Percentiles rank a stretch among this genome's conserved stretches.
These are phyloP conservation scores for Leptobrachium ailaonicum DNA, from an alignment of 2,113 vertebrate genomes.

Conservation along the genomic window DNA sequence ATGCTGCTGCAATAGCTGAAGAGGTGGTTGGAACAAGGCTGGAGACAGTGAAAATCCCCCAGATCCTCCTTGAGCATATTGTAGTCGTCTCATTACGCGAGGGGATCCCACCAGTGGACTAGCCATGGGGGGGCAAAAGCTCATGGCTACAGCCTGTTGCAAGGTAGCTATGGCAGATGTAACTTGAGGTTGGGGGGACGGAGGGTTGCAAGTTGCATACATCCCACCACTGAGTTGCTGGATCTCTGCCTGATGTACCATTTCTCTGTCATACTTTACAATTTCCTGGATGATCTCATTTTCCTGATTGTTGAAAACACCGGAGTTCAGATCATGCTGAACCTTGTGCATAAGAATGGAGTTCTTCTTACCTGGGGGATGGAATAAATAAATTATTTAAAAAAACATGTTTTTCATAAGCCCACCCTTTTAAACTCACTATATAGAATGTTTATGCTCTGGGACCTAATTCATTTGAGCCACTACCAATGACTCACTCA, in stretches of 20 bases:
- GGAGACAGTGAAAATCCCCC: conserved; percentile 77
- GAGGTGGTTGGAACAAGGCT: conserved; percentile 69
- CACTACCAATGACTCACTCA: too few relatives aligned
- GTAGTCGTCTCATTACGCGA: conserved; percentile 81
- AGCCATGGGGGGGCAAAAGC: conserved; percentile 88
- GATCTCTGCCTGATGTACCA: conserved; percentile 89
- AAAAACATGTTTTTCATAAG: too few relatives aligned
- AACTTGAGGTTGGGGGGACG: conserved; percentile 69
- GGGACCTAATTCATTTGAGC: too few relatives aligned
- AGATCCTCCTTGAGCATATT: conserved; percentile 78
- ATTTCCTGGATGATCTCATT: conserved; percentile 98
- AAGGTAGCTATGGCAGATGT: conserved; percentile 89
- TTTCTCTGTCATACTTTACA: conserved; percentile 96
- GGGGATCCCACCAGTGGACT: conserved; percentile 83
- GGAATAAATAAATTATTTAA: too few relatives aligned
- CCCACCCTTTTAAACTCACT: too few relatives aligned
- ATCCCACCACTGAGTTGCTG: conserved; percentile 63
- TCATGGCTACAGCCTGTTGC: conserved; percentile 96
- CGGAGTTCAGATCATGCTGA: conserved; percentile 92
- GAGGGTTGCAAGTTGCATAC: conserved; percentile 68
- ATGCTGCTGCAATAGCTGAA: conserved; percentile 64
- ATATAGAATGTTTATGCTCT: too few relatives aligned
- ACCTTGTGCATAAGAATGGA: conserved; percentile 95
- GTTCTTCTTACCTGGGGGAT: conserved; percentile 88
- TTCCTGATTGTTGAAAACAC: conserved; percentile 97